phyloP scores from a whole-genome alignment of 2,797 vertebrate genomes.

The Gouania willdenowi region DNA sequence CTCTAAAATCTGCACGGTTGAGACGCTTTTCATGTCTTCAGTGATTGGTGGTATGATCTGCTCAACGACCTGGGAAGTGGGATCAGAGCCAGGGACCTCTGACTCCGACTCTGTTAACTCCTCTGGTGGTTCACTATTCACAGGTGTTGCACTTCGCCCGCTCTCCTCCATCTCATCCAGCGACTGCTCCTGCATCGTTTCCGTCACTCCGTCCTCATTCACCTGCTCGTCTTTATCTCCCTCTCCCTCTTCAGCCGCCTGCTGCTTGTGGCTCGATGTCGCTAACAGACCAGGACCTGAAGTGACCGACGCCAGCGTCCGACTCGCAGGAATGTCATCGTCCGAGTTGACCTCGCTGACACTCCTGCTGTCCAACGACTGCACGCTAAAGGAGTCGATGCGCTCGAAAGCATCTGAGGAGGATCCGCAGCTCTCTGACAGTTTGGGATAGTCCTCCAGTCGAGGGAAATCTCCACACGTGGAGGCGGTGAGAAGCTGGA shows the following conservation, averaged over 20 bases:
- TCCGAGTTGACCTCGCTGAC: slow-evolving; percentile 98
- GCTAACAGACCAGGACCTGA: slow-evolving; percentile 60
- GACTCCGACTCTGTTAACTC: slow-evolving; percentile 66
- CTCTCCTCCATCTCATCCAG: slow-evolving; percentile 97
- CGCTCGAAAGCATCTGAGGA: slow-evolving; percentile 97
- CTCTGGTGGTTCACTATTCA: slow-evolving; percentile 92
- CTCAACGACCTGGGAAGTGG: slow-evolving; percentile 19
- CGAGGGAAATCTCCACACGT: slow-evolving; percentile 86
- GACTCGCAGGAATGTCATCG: slow-evolving; percentile 87
- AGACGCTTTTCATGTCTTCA: slow-evolving; percentile 69
- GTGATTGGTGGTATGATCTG: slow-evolving; percentile 48
- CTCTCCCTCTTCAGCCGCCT: slow-evolving; percentile 35
- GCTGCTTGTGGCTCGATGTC: slow-evolving; percentile 52
- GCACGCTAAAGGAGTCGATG: slow-evolving; percentile 95
- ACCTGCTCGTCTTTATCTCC: slow-evolving; percentile 31
- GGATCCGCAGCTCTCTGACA: slow-evolving; percentile 92
- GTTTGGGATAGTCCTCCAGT: slow-evolving; percentile 92
- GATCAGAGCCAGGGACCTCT: slow-evolving; percentile 33
- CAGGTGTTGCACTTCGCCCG: slow-evolving; percentile 92
- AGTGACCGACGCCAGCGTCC: slow-evolving; percentile 79
- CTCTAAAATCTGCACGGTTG: slow-evolving; percentile 78
- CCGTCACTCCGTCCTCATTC: slow-evolving; percentile 64
- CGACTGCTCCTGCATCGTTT: slow-evolving; percentile 68
- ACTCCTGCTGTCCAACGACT: slow-evolving; percentile 94
- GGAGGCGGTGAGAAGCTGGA: slow-evolving; percentile 93